Conservation (phyloP, 2,888 invertebrate species). For the Metallyticus violacea region DNA sequence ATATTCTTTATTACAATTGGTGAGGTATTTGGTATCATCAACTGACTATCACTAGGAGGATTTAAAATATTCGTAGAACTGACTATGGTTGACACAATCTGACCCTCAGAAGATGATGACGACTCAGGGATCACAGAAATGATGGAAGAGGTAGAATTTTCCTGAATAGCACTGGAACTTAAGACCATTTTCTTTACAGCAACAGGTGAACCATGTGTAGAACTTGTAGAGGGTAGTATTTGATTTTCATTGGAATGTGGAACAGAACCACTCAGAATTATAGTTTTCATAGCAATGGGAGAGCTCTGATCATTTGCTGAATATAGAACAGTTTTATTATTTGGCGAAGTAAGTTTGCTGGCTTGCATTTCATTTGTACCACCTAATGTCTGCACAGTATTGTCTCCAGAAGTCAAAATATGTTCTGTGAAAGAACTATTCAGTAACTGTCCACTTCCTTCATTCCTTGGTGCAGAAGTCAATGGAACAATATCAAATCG, state of each 20-base stretch:
- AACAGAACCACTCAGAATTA: background rate
- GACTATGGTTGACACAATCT: background rate
- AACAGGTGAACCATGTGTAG: background rate
- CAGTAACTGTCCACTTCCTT: background rate
- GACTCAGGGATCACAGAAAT: background rate
- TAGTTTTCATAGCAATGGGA: background rate
- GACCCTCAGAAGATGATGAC: background rate
- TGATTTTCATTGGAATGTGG: background rate
- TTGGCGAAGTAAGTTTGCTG: background rate
- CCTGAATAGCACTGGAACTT: slow-evolving; percentile 43
- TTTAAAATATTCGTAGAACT: background rate
- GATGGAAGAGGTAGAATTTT: background rate
- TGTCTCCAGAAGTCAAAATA: background rate
- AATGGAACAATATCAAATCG: background rate
- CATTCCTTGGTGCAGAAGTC: background rate
- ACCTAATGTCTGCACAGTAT: background rate
- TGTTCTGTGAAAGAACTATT: slow-evolving; percentile 1
- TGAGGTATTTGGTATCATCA: background rate
- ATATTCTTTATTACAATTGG: background rate
- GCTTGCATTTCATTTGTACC: background rate
- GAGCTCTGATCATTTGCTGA: background rate
- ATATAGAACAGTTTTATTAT: background rate
- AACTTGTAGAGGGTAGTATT: background rate
- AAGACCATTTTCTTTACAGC: slow-evolving; percentile 24
- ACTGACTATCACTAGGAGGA: background rate